Base-by-base conservation (phyloP, 2,113 vertebrate species). In the Trematomus loennbergii region DNA sequence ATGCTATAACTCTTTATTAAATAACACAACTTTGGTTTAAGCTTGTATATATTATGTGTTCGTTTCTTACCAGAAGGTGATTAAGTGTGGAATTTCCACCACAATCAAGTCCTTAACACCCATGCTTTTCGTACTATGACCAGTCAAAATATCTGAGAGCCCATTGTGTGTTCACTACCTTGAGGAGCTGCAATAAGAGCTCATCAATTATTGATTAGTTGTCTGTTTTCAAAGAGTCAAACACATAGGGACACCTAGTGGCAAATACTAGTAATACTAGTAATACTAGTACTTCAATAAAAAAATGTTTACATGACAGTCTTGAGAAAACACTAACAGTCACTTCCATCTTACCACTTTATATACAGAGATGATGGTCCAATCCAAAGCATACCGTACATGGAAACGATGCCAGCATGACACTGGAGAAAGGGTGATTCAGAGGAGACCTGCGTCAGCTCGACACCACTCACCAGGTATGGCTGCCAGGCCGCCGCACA, bases 371-470 rank as follows among this genome's bases (percentile, higher is more conserved):
- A 20, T 76, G 68, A 85, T 85, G 72, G 73, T 68, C 36, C 79
- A 76, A 62, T 72, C 64, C 40, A 84, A 83, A 70, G 74, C 64
- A 15, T 89, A 29, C 29, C 29, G 29, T 29, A 29, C 3, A 29
- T 29, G 29, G 29, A 29, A 29, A 29, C 29, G 29, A 29, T 29
- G 3, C 29, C 29, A 29, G 29, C 29, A 29, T 29, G 29, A 29
- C 29, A 29, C 29, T 29, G 29, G 29, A 89, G 59, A 85, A 85
- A 12, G 71, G 79, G 46, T 82, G 52, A 2, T 84, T 87, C 66
- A 78, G 81, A 85, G 86, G 88, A 18, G 87, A 93, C 60, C 79
- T 90, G 68, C 75, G 76, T 11, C 60, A 76, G 10, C 91, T 93
- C 78, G 87, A 91, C 72, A 79, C 71, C 69, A 91, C 88, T 22